Evolutionary conservation across 2,113 vertebrate genomes (phyloP), one percentile per base, ranked within the genome.

Genomic region (Catagonus wagneri): DNA sequence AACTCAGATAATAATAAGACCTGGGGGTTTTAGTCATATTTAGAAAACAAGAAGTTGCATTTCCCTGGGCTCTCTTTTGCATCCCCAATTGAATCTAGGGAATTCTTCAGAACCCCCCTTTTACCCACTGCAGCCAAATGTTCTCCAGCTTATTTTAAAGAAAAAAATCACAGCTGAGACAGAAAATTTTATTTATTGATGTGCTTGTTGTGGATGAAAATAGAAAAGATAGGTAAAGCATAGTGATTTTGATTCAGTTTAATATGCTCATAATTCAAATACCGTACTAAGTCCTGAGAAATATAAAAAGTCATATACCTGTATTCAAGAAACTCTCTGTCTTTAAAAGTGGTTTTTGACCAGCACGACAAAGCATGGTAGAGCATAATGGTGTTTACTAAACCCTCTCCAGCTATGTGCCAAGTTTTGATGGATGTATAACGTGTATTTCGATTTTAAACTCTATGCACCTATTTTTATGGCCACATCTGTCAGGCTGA

Each of bases 381-480:
- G 12, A 80, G 7, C 13, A 52, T 68, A 93, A 74, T 22, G 17
- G 36, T 56, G 16, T 94, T 96, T 80, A 34, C 25, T 90, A 66
- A 90, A 71, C 10, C 32, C 2, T 74, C 94, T 84, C 32, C 61
- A 95, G 61, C 39, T 61, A 19, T 89, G 50, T 91, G 91, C 9
- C 58, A 93, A 52, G n/a, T 83, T 79, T 83, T 96, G 91, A 95
- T 83, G 36, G 68, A 50, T 71, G 36, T 93, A 75, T 50, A 93
- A 75, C 44, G 56, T 52, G 29, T 83, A 86, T 93, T 96, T 97
- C 96, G 63, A 94, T 79, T 96, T 96, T 86, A 93, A 91, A 93
- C 58, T 75, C 44, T 39, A 17, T 87, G 72, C 4, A 85, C 25
- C 34, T 91, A 44, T 60, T 93, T 96, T 94, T 95, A 94, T 89